These are phyloP conservation scores for Drosophila pandora DNA, from an alignment of 1,140 invertebrate species.

Conservation along the genomic window DNA sequence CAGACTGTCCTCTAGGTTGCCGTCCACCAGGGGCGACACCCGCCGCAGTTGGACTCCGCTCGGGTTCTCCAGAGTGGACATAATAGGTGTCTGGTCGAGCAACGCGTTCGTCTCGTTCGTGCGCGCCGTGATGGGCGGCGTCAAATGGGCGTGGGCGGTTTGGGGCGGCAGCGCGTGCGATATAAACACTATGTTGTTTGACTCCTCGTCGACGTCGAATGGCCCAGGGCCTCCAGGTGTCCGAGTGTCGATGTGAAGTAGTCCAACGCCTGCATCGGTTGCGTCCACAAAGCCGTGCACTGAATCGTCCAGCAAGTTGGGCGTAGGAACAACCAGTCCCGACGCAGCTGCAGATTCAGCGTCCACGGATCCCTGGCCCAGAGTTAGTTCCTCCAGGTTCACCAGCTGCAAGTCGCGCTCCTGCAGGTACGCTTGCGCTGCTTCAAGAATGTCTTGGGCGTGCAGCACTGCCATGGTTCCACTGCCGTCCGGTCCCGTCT, in stretches of 20 bases:
- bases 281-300: conserved; percentile 26
- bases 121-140: conserved; percentile 65
- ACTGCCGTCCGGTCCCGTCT: conserved; percentile 35
- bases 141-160: conserved; percentile 37
- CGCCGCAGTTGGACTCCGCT: conserved; percentile 45
- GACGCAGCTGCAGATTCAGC: neutral
- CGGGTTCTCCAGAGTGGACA: conserved; percentile 90
- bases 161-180: conserved; percentile 34
- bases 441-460: conserved; percentile 56
- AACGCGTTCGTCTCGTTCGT: conserved; percentile 88
- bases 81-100: conserved; percentile 89
- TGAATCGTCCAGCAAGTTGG: conserved; percentile 86
- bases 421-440: conserved; percentile 66
- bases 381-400: conserved; percentile 51
- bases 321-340: conserved; percentile 2
- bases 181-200: conserved; percentile 22
- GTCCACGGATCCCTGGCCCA: conserved; percentile 26
- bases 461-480: conserved; percentile 34
- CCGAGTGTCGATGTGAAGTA: conserved; percentile 69
- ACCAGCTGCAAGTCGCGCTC: conserved; percentile 66
- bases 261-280: conserved; percentile 43
- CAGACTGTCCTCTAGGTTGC: conserved; percentile 85
- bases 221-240: neutral
- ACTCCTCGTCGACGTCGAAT: neutral
- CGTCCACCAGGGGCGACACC: conserved; percentile 45